phyloP scores from a whole-genome alignment of 1,140 invertebrate genomes.

The Pteromalus puparum region DNA sequence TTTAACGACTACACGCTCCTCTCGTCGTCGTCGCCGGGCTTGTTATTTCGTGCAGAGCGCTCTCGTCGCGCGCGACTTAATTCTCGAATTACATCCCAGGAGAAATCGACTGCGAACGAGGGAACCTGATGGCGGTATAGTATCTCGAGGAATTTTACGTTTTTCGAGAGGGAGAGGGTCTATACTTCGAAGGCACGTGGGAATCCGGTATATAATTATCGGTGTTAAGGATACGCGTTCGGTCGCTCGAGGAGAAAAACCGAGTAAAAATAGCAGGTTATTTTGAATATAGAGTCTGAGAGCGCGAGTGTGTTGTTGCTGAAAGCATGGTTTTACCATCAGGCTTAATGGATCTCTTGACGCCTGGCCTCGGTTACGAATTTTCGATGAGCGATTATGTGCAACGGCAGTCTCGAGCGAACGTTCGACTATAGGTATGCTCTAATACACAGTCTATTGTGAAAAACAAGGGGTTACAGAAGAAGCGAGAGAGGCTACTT shows the following conservation, averaged over 20 bases:
- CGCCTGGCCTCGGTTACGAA: background rate
- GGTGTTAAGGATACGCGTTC: background rate
- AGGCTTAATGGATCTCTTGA: constrained; percentile 7
- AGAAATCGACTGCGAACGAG: constrained; percentile 41
- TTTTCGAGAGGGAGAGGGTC: background rate
- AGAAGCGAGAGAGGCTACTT: background rate
- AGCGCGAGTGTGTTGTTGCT: background rate
- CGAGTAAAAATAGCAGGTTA: too few species aligned
- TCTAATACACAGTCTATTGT: constrained; percentile 7
- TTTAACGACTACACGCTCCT: background rate
- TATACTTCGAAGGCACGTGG: constrained; percentile 6
- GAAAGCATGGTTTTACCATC: background rate
- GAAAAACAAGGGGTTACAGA: constrained; percentile 41
- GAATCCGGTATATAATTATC: constrained; percentile 35
- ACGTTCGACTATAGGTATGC: too few species aligned
- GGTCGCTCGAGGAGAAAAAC: too few species aligned
- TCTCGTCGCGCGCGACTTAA: constrained; percentile 25
- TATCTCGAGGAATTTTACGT: constrained; percentile 10
- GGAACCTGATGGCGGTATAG: background rate
- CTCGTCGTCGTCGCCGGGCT: constrained; percentile 8
- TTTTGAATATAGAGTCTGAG: too few species aligned
- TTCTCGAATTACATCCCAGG: constrained; percentile 48
- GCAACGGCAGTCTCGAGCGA: background rate
- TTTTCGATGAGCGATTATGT: constrained; percentile 15
- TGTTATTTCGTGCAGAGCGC: constrained; percentile 45